Percentiles rank a stretch among this genome's conserved stretches.
Conservation (phyloP, 64 coral and sea anemone species). For the Astreopora myriophthalma region DNA sequence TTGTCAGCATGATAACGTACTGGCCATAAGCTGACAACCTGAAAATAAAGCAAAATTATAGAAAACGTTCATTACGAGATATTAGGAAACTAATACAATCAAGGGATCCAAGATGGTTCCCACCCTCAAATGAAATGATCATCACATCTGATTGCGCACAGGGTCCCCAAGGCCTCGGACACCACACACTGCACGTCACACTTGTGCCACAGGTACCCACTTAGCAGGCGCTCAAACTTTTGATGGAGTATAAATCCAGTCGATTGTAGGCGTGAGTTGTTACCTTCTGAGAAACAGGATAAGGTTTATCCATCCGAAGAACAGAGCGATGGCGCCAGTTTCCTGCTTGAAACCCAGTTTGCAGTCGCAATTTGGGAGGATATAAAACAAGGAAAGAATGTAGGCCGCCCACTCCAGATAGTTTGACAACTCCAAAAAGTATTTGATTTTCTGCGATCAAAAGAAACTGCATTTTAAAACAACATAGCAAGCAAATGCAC, state of each 20-base stretch:
- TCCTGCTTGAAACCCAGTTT: slow-evolving; percentile 19
- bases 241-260: too few relatives aligned
- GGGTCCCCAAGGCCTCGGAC: slow-evolving; percentile 57
- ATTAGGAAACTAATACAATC: too few relatives aligned
- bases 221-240: too few relatives aligned
- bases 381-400: slow-evolving; percentile 15
- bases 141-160: slow-evolving; percentile 8
- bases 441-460: neutral
- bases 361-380: slow-evolving; percentile 48
- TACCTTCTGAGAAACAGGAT: slow-evolving; percentile 66
- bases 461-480: too few relatives aligned
- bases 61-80: too few relatives aligned
- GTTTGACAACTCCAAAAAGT: slow-evolving; percentile 28
- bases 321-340: slow-evolving; percentile 45
- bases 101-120: too few relatives aligned
- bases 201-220: too few relatives aligned
- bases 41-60: too few relatives aligned
- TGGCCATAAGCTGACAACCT: slow-evolving; percentile 83
- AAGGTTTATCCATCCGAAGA: slow-evolving; percentile 63
- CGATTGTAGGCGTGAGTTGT: too few relatives aligned
- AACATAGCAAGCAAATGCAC: too few relatives aligned
- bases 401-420: slow-evolving; percentile 53
- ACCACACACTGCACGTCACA: too few relatives aligned
- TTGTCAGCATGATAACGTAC: slow-evolving; percentile 89
- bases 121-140: neutral